These are phyloP conservation scores for Arctopsyche grandis DNA, from an alignment of 1,140 invertebrate species.

Conservation along the genomic window DNA sequence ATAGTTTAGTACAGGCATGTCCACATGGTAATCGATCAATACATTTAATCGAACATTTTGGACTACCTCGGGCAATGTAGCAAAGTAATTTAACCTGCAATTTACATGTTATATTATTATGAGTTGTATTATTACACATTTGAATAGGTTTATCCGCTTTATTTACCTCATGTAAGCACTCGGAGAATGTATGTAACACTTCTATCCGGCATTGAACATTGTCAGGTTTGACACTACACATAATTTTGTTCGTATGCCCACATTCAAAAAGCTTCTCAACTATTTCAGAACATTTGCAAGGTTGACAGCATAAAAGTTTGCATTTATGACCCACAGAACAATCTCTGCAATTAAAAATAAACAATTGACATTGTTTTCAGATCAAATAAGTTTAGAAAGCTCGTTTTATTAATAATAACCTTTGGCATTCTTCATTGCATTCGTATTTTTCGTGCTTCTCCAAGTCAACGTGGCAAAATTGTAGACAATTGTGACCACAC, in stretches of 20 bases:
- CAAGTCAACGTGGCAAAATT: conserved; percentile 66
- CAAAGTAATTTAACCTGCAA: background rate
- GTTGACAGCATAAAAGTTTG: conserved; percentile 61
- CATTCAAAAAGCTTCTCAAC: conserved; percentile 63
- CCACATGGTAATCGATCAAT: conserved; percentile 64
- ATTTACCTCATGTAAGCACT: background rate
- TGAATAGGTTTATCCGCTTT: too few relatives aligned
- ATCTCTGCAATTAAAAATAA: conserved; percentile 57
- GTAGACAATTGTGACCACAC: conserved; percentile 69
- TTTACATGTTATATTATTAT: too few relatives aligned
- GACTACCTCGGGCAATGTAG: background rate
- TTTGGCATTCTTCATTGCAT: conserved; percentile 62
- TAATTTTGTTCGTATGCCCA: conserved; percentile 60
- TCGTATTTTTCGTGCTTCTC: conserved; percentile 60
- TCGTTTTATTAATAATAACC: too few relatives aligned
- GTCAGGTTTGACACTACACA: conserved; percentile 59
- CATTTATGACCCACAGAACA: conserved; percentile 65
- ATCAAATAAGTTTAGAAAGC: too few relatives aligned
- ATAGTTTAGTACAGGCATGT: conserved; percentile 62
- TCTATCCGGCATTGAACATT: conserved; percentile 57
- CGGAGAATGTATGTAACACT: conserved; percentile 55
- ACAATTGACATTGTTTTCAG: too few relatives aligned
- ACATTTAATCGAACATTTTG: conserved; percentile 60
- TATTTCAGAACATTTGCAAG: conserved; percentile 62
- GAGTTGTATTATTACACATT: too few relatives aligned